Base-by-base conservation (phyloP, 1,140 invertebrate genomes). In the Cydia splendana region DNA sequence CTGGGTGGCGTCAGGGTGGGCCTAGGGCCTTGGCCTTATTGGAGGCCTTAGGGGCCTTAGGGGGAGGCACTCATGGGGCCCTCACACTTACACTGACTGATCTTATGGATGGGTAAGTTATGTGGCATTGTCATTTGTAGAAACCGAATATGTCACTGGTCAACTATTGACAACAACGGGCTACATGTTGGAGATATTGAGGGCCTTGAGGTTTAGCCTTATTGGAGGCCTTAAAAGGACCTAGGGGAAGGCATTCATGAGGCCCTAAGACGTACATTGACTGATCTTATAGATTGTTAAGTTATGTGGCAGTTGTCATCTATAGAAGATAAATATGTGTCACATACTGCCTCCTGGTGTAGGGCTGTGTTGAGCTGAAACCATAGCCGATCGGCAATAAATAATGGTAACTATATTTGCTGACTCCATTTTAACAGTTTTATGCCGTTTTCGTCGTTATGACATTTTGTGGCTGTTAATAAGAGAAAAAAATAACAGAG, bases 31-130 rank as follows among this genome's bases (percentile, higher is more conserved):
- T 85, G 91, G 4, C 87, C 94, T 9, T 83, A 96, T 12, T 95
- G 95, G 96, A 97, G 91, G 95, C 96, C 69, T 87, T 97, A 20
- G 96, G 96, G 1, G 97, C 97, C 10, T 95, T 98, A 67, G 96
- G 96, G 48, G 95, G 95, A 95, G 81, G 88, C 95, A 48, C 95
- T 95, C 81, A 94, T 95, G 57, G 94, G 95, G 80, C 94, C 94
- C 57, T 83, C 96, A 65, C 87, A 95, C 18, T 93, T 93, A 15
- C 92, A 94, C 79, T 91, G 95, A 57, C 95, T 95, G 95, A 83
- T 78, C 0, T 82, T 83, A 7, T 74, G 71, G 71, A 74, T 6
- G 71, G 45, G 65, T 67, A 3, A 67, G 24, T 18, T 13, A 0
- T 48, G 13, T 48, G 57, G 57, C 18, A 6, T 62, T 18, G n/a